Evolutionary conservation across 2,888 invertebrate genomes (phyloP).

Genomic region (Eristalis pertinax): DNA sequence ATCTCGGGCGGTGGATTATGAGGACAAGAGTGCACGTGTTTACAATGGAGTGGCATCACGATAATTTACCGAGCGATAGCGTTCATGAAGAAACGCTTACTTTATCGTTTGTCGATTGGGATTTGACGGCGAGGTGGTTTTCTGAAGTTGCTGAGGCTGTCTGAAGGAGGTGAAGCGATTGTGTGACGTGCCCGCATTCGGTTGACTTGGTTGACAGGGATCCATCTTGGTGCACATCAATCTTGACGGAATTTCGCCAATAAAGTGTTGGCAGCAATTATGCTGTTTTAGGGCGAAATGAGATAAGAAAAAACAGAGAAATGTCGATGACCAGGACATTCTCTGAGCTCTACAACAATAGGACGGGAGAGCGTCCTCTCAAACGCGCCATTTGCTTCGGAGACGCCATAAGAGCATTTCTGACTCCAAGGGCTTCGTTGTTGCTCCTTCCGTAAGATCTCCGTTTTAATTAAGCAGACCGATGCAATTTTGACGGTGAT

Average conservation of each 20-base stretch:
- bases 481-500: too few relatives aligned
- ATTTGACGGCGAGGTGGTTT: neutral
- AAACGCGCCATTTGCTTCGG: too few relatives aligned
- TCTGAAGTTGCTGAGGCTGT: neutral
- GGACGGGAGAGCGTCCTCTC: too few relatives aligned
- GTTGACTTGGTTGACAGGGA: neutral
- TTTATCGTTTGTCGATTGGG: neutral
- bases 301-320: too few relatives aligned
- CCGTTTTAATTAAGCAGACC: too few relatives aligned
- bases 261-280: too few relatives aligned
- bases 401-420: too few relatives aligned
- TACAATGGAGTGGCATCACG: conserved; percentile 4
- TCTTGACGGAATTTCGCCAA: neutral
- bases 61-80: conserved; percentile 6
- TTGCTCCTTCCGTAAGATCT: too few relatives aligned
- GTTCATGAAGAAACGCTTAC: neutral
- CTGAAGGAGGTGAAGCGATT: neutral
- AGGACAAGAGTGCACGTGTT: conserved; percentile 28
- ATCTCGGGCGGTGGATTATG: conserved; percentile 1
- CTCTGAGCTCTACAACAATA: too few relatives aligned
- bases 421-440: too few relatives aligned
- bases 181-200: neutral
- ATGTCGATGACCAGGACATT: too few relatives aligned
- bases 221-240: neutral
- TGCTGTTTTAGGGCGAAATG: too few relatives aligned